Evolutionary conservation across 92 coral and sea anemone genomes (phyloP).

Genomic region (Parazoanthus darwini): DNA sequence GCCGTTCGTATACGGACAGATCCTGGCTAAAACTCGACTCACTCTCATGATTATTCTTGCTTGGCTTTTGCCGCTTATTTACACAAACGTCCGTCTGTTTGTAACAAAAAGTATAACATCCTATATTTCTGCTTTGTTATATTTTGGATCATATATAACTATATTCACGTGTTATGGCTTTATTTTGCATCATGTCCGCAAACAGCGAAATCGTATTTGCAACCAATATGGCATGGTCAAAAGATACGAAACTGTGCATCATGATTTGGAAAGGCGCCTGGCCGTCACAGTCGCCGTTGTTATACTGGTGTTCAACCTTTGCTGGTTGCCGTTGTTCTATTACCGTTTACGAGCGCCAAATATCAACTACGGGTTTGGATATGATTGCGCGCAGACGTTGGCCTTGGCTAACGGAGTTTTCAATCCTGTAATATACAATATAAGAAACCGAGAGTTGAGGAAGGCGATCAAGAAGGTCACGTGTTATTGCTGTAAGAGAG

Average conservation of each 20-base stretch:
- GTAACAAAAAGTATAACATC: slow-evolving; percentile 17
- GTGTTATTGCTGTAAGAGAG: background rate
- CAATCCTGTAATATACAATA: slow-evolving; percentile 6
- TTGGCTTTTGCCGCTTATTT: slow-evolving; percentile 15
- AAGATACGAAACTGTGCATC: background rate
- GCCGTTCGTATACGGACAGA: slow-evolving; percentile 2
- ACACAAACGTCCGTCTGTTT: slow-evolving; percentile 13
- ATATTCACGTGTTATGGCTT: background rate
- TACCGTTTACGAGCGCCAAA: slow-evolving; percentile 1
- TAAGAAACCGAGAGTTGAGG: slow-evolving; percentile 11
- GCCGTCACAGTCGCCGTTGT: slow-evolving; percentile 20
- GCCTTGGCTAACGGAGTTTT: background rate
- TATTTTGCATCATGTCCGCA: slow-evolving; percentile 17
- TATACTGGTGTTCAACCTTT: slow-evolving; percentile 4
- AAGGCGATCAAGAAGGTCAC: background rate
- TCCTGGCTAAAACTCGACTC: slow-evolving; percentile 5
- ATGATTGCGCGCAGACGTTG: slow-evolving; percentile 28
- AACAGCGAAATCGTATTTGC: background rate
- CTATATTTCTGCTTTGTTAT: background rate
- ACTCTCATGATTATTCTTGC: background rate
- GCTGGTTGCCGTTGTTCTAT: slow-evolving; percentile 23
- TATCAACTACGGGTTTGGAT: background rate
- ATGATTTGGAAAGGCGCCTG: slow-evolving; percentile 8
- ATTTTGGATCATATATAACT: background rate
- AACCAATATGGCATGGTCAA: background rate